Evolutionary conservation across 2,888 invertebrate genomes (phyloP), one percentile per base, ranked within the genome.

Genomic region (Drosophila infuscata): DNA sequence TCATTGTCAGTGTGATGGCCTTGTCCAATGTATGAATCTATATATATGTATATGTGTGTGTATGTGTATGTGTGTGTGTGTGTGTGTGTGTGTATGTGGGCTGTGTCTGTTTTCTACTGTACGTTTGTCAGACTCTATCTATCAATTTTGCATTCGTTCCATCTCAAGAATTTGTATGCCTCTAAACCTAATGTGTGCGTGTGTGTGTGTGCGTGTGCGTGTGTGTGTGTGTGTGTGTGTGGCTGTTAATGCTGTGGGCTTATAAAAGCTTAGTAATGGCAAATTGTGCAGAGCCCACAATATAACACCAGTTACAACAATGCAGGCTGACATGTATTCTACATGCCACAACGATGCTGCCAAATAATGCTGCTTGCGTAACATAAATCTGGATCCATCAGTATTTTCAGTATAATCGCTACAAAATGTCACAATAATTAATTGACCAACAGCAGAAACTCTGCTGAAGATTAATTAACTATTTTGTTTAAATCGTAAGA

Each of bases 101-200:
- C 20, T 25, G 25, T 25, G 38, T 25, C 48, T n/a, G 25, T 36
- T 35, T 20, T 17, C 30, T 56, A 53, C 33, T 53, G 36, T 41
- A 29, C 52, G 61, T 20, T 52, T 57, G 65, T 33, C 77, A 56
- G 70, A 63, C 71, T 71, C 77, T 82, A 84, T 88, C 76, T 78
- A 88, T 88, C 78, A 84, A 85, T 84, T 88, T 85, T 82, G 78
- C 88, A 84, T 85, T 74, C 70, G 75, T 67, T 78, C 72, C 78
- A 85, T 76, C 80, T 84, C 68, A 72, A 85, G 78, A 85, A 84
- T 82, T 84, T 80, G 80, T 60, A 78, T 71, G 80, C 67, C 80
- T 82, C 84, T 80, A 71, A 71, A 80, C 72, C 82, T 73, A 71
- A 62, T 73, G 67, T 48, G 20, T 29, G 36, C 54, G 7, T 25